Percentiles rank a stretch among this genome's conserved stretches.
phyloP scores from a whole-genome alignment of 2,797 vertebrate genomes.

The Podarcis lilfordi region DNA sequence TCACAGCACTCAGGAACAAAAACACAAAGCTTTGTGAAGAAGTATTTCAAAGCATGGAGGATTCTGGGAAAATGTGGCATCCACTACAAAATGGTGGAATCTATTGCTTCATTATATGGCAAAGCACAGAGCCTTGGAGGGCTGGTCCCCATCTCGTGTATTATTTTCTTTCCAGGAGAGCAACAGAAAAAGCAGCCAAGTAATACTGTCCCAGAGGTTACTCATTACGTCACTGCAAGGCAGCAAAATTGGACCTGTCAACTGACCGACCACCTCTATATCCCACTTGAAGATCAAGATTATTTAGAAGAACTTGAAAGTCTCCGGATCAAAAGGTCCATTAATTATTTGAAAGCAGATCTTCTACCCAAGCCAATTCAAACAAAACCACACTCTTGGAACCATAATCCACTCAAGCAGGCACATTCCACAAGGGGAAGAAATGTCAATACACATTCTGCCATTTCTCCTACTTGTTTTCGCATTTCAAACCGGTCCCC shows the following conservation, averaged over 20 bases:
- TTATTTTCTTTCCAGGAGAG: not conserved
- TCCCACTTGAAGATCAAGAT: constrained; percentile 44
- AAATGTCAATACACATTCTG: constrained; percentile 23
- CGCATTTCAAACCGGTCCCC: constrained; percentile 7
- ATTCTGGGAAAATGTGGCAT: not conserved
- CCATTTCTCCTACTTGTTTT: constrained; percentile 37
- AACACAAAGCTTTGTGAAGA: not conserved
- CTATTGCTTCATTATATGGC: not conserved
- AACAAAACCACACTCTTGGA: constrained; percentile 36
- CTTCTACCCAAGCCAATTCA: constrained; percentile 35
- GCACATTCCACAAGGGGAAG: constrained; percentile 34
- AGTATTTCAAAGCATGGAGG: not conserved
- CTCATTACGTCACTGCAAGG: constrained; percentile 56
- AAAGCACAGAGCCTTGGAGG: not conserved
- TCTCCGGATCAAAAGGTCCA: constrained; percentile 31
- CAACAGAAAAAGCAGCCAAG: not conserved
- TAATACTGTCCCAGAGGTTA: not conserved
- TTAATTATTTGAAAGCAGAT: not conserved
- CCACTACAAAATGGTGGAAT: not conserved
- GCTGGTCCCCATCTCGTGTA: not conserved
- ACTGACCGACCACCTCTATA: constrained; percentile 55
- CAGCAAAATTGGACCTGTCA: constrained; percentile 47
- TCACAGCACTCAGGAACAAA: not conserved
- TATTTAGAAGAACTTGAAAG: constrained; percentile 36
- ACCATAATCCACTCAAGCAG: constrained; percentile 37